Base-by-base conservation (phyloP, 2,797 vertebrate species). In the Poecilia gillii region DNA sequence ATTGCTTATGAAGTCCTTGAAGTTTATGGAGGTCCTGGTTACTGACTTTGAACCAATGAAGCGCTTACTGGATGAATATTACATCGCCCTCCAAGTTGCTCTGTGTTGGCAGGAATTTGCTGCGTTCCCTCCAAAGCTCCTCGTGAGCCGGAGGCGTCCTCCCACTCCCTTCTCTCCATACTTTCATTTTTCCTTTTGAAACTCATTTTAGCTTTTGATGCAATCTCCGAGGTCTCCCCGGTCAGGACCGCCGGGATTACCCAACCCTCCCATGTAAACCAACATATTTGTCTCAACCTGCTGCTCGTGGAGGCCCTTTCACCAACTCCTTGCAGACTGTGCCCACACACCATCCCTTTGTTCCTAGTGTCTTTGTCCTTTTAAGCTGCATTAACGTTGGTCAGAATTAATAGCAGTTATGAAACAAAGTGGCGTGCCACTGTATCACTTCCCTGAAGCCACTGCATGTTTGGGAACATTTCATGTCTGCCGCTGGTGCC, bases 121-220 rank as follows among this genome's bases (percentile, higher is more conserved):
- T 87, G 82, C 79, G 75, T 45, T 77, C 79, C 18, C 84, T 89
- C 81, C 79, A 81, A 51, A 72, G 79, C 81, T 84, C 80, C 51
- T 73, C 36, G 1, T 84, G 77, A 71, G 94, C 94, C 91, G 51
- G 2, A 90, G 94, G 92, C 90, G 72, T 92, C 89, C 92, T 90
- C 92, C 90, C 62, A 90, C 91, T 86, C 77, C 84, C 85, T 88
- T 77, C 81, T 85, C 92, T 90, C 86, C 75, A 87, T 85, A 84
- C 87, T 90, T 57, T 49, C 87, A 88, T 84, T 90, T 73, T 92
- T 66, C 81, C 87, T 91, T 90, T 93, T 92, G 49, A 91, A 89
- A 91, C 84, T 84, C 84, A 86, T 91, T 93, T 93, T 87, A 41
- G 70, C 82, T 90, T 94, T 93, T 95, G 93, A 95, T 94, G 82